Conservation (phyloP, 2,113 vertebrate species). For the Phrynosoma blainvillii region DNA sequence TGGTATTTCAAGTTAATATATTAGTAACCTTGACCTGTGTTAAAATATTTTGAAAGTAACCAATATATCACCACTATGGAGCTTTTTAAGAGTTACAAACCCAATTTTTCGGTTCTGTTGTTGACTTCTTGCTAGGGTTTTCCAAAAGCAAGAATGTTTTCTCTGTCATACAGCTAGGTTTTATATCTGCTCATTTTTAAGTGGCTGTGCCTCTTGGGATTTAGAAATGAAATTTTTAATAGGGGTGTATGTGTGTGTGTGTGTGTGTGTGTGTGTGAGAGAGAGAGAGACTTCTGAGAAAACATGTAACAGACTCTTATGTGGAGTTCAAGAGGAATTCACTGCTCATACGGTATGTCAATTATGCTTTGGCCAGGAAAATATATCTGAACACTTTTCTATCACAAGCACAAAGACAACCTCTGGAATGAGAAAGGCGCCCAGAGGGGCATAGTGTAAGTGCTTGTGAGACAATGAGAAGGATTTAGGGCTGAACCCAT, state of each 20-base stretch:
- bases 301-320: neutral
- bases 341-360: neutral
- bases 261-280: neutral
- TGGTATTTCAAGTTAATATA: neutral
- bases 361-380: neutral
- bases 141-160: conserved; percentile 28
- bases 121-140: conserved; percentile 52
- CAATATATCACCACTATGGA: neutral
- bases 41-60: neutral
- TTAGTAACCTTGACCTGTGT: neutral
- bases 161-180: conserved; percentile 15
- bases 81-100: conserved; percentile 23
- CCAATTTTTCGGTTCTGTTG: conserved; percentile 47
- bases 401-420: neutral
- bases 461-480: neutral
- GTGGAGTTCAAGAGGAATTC: neutral
- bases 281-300: neutral
- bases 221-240: conserved; percentile 25
- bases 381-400: neutral
- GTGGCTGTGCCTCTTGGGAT: neutral
- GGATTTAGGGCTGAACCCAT: conserved; percentile 18
- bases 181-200: neutral
- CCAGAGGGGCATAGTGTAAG: neutral
- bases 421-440: neutral
- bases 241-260: neutral